phyloP scores from a whole-genome alignment of 1,140 invertebrate species.

The Acyrthosiphon pisum region DNA sequence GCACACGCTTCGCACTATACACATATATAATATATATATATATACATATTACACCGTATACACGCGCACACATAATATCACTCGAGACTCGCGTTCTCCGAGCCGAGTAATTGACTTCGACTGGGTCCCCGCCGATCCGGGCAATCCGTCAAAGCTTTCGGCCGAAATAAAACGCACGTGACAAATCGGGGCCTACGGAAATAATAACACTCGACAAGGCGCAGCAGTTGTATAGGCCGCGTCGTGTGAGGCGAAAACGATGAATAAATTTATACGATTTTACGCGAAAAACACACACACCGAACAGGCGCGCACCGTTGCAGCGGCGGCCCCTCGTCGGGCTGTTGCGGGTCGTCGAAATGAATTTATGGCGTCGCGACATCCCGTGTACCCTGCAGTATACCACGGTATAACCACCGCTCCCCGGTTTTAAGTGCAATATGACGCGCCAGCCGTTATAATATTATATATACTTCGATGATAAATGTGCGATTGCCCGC shows the following conservation, averaged over 20 bases:
- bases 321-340: neutral
- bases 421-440: neutral
- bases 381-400: neutral
- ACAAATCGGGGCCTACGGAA: slow-evolving; percentile 33
- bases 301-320: too few relatives aligned
- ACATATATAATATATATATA: neutral
- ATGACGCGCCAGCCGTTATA: neutral
- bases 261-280: slow-evolving; percentile 44
- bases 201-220: neutral
- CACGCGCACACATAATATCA: neutral
- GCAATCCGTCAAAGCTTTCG: slow-evolving; percentile 52
- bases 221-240: too few relatives aligned
- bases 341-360: neutral
- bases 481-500: neutral
- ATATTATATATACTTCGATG: neutral
- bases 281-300: neutral
- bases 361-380: neutral
- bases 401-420: neutral
- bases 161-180: slow-evolving; percentile 42
- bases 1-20: neutral
- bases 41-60: neutral
- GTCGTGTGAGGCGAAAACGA: slow-evolving; percentile 50
- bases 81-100: neutral
- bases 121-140: neutral
- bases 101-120: slow-evolving; percentile 43